Evolutionary conservation across 2,797 vertebrate genomes (phyloP), one percentile per base, ranked within the genome.

Genomic region (Acanthurus leucopareius): DNA sequence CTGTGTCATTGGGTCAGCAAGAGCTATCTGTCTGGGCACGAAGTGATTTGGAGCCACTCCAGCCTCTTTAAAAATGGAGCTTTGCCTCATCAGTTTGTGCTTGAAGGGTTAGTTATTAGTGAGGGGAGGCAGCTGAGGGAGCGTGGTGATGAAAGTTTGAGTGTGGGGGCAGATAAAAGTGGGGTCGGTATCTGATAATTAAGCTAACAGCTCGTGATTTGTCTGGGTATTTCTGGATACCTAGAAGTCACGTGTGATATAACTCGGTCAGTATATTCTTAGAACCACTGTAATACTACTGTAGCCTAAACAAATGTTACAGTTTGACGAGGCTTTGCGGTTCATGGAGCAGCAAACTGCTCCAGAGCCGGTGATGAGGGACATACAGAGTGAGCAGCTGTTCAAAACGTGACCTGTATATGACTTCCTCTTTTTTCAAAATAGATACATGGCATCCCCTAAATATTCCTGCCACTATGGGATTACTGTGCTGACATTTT

Each of bases 211-310:
- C 88, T 78, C 11, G 17, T 73, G 83, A 88, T 88, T 84, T 25
- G 88, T 87, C 91, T 83, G 85, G 69, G 84, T 91, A 91, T 92
- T 94, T 85, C 72, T 87, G 90, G 79, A 82, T 67, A 62, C 72
- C 73, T 73, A 52, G 77, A 79, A 82, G 92, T 92, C 94, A 92
- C 70, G 74, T 88, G 87, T 28, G 49, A 59, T 65, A 76, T 63
- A 93, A 93, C 38, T 93, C 84, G 91, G 91, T 92, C 90, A 91
- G 78, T 42, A 22, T 94, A 93, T 94, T 94, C 90, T 93, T 91
- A 91, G 92, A 84, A 52, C 54, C 48, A n/a, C 80, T 70, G 84
- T 71, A 69, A 84, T 52, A 66, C 76, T 70, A 71, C 79, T 66
- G 80, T 71, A 87, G 88, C 64, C 87, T 84, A 87, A 92, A 91